These are phyloP conservation scores for Bovichtus variegatus DNA, from an alignment of 2,797 vertebrate species.

Conservation along the genomic window DNA sequence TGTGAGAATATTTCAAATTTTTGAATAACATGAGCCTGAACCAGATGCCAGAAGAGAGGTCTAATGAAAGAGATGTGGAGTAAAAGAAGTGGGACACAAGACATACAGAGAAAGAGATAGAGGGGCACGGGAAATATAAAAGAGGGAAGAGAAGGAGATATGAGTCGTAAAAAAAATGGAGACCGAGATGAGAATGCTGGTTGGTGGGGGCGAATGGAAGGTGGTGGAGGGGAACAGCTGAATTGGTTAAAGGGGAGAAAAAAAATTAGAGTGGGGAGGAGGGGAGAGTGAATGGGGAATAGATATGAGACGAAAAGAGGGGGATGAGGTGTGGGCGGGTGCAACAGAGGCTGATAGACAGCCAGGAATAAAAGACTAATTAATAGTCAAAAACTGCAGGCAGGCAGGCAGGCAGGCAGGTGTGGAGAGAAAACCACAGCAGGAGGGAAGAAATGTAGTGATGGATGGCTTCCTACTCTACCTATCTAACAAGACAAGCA, in stretches of 20 bases:
- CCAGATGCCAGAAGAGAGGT: conserved; percentile 44
- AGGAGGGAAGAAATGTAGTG: conserved; percentile 34
- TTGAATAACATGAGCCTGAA: conserved; percentile 22
- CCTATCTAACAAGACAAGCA: conserved; percentile 41
- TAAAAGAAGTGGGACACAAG: conserved; percentile 37
- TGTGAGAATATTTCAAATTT: conserved; percentile 13
- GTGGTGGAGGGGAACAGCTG: background rate
- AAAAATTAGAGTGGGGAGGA: conserved; percentile 26
- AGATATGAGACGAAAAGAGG: conserved; percentile 50
- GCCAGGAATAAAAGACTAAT: conserved; percentile 75
- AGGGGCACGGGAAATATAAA: conserved; percentile 2
- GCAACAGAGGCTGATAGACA: conserved; percentile 71
- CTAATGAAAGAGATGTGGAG: conserved; percentile 11
- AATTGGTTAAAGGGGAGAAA: conserved; percentile 29
- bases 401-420: too few species aligned
- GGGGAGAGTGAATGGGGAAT: conserved; percentile 31
- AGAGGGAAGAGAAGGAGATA: conserved; percentile 2
- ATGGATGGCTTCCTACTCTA: conserved; percentile 30
- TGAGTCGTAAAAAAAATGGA: conserved; percentile 43
- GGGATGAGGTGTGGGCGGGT: conserved; percentile 62
- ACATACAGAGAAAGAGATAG: background rate
- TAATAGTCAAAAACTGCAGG: conserved; percentile 80
- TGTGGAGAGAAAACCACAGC: conserved; percentile 57
- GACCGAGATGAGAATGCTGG: conserved; percentile 18
- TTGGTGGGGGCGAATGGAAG: background rate